Percentiles rank a stretch among this genome's conserved stretches.
Conservation (phyloP, 2,888 invertebrate genomes). For the Scaptomyza reducta region DNA sequence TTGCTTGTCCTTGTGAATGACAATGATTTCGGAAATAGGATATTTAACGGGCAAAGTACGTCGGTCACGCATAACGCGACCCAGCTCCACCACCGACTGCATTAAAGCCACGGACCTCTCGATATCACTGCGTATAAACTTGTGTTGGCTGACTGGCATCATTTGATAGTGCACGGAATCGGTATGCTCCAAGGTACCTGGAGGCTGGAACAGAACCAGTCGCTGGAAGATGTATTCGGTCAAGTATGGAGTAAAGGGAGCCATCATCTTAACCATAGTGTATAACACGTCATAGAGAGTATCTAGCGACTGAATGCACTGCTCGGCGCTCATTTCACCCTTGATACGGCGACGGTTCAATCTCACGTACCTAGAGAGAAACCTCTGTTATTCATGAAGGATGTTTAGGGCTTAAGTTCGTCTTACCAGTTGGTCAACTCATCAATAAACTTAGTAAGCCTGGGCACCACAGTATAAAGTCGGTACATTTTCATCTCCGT, state of each 20-base stretch:
- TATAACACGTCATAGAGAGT: constrained; percentile 95
- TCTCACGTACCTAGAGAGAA: constrained; percentile 89
- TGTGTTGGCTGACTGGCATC: constrained; percentile 90
- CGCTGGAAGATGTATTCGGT: constrained; percentile 98
- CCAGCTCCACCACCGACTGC: constrained; percentile 98
- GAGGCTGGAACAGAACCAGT: constrained; percentile 87
- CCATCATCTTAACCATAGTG: constrained; percentile 96
- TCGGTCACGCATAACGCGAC: constrained; percentile 95
- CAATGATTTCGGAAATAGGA: constrained; percentile 97
- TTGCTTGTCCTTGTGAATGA: constrained; percentile 93
- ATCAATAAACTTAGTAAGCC: constrained; percentile 97
- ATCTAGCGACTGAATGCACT: constrained; percentile 93
- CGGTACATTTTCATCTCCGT: constrained; percentile 97
- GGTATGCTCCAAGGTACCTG: constrained; percentile 84
- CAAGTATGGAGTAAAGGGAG: constrained; percentile 98
- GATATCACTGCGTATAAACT: constrained; percentile 92
- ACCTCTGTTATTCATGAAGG: background rate
- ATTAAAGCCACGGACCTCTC: constrained; percentile 95
- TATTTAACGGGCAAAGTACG: constrained; percentile 98
- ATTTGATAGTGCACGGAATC: constrained; percentile 96
- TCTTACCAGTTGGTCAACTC: constrained; percentile 96
- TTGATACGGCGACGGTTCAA: constrained; percentile 98
- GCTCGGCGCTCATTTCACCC: constrained; percentile 92
- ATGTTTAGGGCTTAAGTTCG: background rate
- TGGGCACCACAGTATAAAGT: constrained; percentile 97